Evolutionary conservation across 2,888 invertebrate genomes (phyloP), one percentile per base, ranked within the genome.

Genomic region (Trachelus stipa): DNA sequence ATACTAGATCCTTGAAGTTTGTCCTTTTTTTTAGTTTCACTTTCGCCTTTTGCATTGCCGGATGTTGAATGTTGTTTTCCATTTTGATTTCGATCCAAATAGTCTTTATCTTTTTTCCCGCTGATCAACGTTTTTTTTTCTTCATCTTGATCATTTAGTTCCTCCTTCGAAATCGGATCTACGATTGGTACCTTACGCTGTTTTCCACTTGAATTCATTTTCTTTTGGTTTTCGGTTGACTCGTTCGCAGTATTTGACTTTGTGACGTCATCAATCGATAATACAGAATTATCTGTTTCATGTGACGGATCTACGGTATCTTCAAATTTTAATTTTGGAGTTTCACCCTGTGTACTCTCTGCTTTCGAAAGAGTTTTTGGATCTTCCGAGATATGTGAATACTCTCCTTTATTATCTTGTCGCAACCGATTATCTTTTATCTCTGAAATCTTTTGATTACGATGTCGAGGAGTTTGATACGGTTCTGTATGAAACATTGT

Each of bases 401-500:
- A 2, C 56, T 56, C 23, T 15, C 0, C 15, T 9, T 56, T 71
- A 34, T 71, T 12, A 71, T 71, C 33, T 15, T 71, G 71, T 12
- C 0, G 56, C 56, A 23, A 9, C 23, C 9, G 56, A 56, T 23
- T 56, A 56, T 23, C 56, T 23, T 23, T 56, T 23, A 23, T 56
- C 15, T 23, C 56, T 23, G 23, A 15, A 56, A 34, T 71, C 15
- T 31, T 71, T 71, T 12, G 31, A 11, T 31, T 1, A 31, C 85
- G 83, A 79, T 88, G 87, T 6, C 89, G 85, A 34, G 89, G 89
- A 6, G 89, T 89, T 40, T 87, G 87, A 76, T 90, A 89, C 4
- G 90, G 90, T 75, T 85, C 82, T 9, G 86, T 86, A 37, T 86
- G 87, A 76, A 91, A 79, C 81, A 88, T 88, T 30, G 91, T 91